These are phyloP conservation scores for Diorhabda elongata DNA, from an alignment of 1,140 invertebrate species.

Conservation along the genomic window DNA sequence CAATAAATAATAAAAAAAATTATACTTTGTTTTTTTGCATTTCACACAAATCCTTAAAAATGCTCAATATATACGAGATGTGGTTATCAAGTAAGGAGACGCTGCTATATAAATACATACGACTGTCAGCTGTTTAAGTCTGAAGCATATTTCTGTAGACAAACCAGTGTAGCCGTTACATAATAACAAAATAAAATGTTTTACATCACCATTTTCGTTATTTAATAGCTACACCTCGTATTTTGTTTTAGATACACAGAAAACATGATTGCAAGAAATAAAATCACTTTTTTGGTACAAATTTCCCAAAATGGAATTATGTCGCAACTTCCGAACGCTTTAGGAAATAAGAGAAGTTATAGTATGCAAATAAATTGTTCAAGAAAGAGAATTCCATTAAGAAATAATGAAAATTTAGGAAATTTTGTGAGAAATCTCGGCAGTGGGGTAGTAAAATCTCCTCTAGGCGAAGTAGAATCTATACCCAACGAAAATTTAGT, in stretches of 20 bases:
- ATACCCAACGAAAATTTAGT: conserved; percentile 51
- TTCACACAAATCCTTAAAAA: too few species aligned
- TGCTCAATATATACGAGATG: too few species aligned
- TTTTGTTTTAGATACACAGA: background rate
- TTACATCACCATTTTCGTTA: too few species aligned
- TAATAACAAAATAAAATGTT: background rate
- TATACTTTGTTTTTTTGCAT: too few species aligned
- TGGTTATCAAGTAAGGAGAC: too few species aligned
- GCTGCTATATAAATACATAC: background rate
- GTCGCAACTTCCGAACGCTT: conserved; percentile 4
- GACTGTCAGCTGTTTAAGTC: background rate
- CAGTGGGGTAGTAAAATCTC: conserved; percentile 30
- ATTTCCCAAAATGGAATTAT: conserved; percentile 6
- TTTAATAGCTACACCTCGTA: too few species aligned
- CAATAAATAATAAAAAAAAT: too few species aligned
- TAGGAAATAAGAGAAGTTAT: conserved; percentile 8
- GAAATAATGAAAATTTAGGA: background rate
- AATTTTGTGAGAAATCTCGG: conserved; percentile 4
- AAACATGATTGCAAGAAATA: conserved; percentile 3
- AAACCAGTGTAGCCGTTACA: background rate
- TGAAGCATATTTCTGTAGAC: background rate
- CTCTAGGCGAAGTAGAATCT: conserved; percentile 29
- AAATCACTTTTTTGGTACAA: conserved; percentile 7
- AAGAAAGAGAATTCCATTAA: background rate
- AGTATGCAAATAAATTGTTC: background rate